Base-by-base conservation (phyloP, 2,113 vertebrate genomes). In the Bathybates hornii region DNA sequence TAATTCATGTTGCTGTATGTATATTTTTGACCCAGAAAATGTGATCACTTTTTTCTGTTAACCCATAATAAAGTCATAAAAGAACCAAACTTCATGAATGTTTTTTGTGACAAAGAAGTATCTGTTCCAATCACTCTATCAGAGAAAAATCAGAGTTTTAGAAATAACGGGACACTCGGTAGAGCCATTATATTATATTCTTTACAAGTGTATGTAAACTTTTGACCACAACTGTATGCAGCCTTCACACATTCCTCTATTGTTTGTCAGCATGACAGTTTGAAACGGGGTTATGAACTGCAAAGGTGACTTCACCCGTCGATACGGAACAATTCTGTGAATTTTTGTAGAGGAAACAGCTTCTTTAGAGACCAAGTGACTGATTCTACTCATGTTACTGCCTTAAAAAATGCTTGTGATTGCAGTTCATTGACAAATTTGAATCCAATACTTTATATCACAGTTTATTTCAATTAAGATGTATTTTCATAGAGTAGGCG, bases 251-350 rank as follows among this genome's bases (percentile, higher is more conserved):
- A 32, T n/a, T 50, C 6, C 43, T 78, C 45, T 78, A 19, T 78
- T 52, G 27, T 50, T 52, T 78, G 45, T 78, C 45, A 52, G 45
- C 9, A n/a, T 50, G 16, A 32, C 73, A 50, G 2, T 78, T 78
- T 78, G 10, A 52, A 19, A 78, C 3, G 45, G 2, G 45, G 45
- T 2, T 78, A n/a, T n/a, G 45, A 78, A 78, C 9, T 32, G 24
- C 16, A 78, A 50, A 2, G 8, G 6, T 1, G 27, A 45, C 43
- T 78, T 78, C 59, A 63, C 29, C 16, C 10, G 1, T 13, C 43
- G 2, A 50, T 12, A 32, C 4, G 3, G 6, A 52, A 78, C 43
- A 50, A 32, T 50, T 32, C 71, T 50, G 24, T 3, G 27, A 0
- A 78, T 50, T 29, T 19, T 32, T 32, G 73, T 52, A 48, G 27